Percentiles rank a stretch among this genome's conserved stretches.
phyloP scores from a whole-genome alignment of 2,113 vertebrate species.

The Pelecanus crispus region DNA sequence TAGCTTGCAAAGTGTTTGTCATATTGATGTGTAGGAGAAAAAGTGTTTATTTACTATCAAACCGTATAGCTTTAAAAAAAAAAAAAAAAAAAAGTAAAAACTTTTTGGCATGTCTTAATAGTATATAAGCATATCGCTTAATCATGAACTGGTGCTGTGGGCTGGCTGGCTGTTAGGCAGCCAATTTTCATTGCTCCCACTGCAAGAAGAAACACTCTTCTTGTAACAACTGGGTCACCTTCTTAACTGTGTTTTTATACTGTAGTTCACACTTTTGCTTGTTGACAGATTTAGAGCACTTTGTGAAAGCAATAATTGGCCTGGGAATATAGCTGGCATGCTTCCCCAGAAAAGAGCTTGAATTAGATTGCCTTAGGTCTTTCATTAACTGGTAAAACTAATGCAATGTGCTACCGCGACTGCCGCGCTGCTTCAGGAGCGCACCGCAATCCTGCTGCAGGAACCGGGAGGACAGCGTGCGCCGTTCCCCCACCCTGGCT shows the following conservation, averaged over 20 bases:
- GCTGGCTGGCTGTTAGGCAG: neutral
- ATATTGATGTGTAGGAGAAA: neutral
- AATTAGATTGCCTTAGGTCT: constrained; percentile 21
- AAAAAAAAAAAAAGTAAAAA: neutral
- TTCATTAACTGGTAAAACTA: constrained; percentile 15
- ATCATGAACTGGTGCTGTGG: neutral
- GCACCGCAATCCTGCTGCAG: neutral
- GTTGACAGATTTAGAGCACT: constrained; percentile 66
- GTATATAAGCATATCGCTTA: neutral
- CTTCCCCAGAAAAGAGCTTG: constrained; percentile 29
- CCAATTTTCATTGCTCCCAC: neutral
- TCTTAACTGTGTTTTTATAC: constrained; percentile 40
- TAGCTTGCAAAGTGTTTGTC: neutral
- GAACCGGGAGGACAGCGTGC: neutral
- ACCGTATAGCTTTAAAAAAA: neutral
- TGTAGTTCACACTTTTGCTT: constrained; percentile 35
- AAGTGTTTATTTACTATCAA: neutral
- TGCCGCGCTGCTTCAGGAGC: neutral
- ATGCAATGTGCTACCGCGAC: neutral
- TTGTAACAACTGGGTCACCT: constrained; percentile 8
- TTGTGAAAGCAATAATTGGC: constrained; percentile 59
- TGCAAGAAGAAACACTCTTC: neutral
- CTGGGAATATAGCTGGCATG: constrained; percentile 60
- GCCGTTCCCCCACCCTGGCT: rapidly evolving
- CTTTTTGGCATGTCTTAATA: neutral